Base-by-base conservation (phyloP, 2,888 invertebrate genomes). In the Acrocyrtus sp. region DNA sequence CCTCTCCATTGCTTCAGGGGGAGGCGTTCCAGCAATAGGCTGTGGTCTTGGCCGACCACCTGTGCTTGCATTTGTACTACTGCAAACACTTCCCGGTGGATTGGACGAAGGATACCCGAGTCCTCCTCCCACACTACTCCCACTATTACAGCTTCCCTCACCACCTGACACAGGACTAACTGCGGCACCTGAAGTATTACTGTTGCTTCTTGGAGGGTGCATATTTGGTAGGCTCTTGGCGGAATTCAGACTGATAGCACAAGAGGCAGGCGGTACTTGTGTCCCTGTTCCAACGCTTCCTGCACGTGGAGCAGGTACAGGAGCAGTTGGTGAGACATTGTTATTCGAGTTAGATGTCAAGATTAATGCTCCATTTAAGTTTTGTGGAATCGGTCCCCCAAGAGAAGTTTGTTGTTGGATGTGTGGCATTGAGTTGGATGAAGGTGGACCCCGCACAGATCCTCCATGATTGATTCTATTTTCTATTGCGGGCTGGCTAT, bases 11-110 rank as follows among this genome's bases (percentile, higher is more conserved):
- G 69, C 77, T 56, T 93, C 93, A 29, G 92, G 92, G 2, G 95
- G 94, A 1, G 89, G 89, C 21, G 95, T 95, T 72, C 95, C 94
- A 19, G 95, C 92, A 81, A 95, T 95, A 27, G 95, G 95, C 82
- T 94, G 93, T 1, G 95, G 95, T 78, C 95, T 87, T 0, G 94
- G 94, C 68, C 94, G 86, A n/a, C 89, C 93, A 19, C 54, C 56
- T 19, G 67, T 65, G 50, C 60, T 74, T 45, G 65, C 72, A 54
- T 68, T 73, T 21, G 54, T 72, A 47, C 75, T 76, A 24, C 73
- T 76, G n/a, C 70, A 77, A 27, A 68, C 72, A 47, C 72, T 72
- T 12, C 72, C 63, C 1, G 61, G 50, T 19, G 65, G 53, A 60
- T 72, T 65, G 27, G 72, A 58, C 5, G 39, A 27, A 10, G 56